Evolutionary conservation across 2,113 vertebrate species (phyloP), one percentile per base, ranked within the genome.

Genomic region (Oreochromis aureus): DNA sequence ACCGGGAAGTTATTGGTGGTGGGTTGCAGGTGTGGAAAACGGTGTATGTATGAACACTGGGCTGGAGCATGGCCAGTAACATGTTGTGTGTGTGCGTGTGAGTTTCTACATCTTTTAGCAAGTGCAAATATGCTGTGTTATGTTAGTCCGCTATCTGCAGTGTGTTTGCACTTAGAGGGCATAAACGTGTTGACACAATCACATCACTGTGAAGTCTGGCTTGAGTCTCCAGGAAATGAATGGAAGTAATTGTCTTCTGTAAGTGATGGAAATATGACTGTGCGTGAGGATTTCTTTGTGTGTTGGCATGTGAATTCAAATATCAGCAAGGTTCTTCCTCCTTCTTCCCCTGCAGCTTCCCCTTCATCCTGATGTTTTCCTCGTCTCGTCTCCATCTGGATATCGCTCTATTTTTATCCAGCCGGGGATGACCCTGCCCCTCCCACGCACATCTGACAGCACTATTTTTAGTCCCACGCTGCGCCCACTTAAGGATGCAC

Each of bases 371-470:
- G 86, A 91, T 88, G 81, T 89, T 90, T 89, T 73, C 66, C 66
- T 22, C 5, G n/a, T 84, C 92, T 92, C 30, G 19, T 84, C 91
- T 93, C 86, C 89, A 91, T 93, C 94, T 92, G 92, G 80, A 51
- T 94, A 81, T 59, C 76, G 46, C 71, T 91, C 94, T 94, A 94
- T 93, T 86, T 94, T 94, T 94, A 95, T 89, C 91, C 84, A 88
- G 61, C 32, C 85, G 80, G 92, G 85, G 89, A 88, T 86, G 89
- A 90, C 93, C 89, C 85, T 41, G 2, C 39, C 90, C 84, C 56
- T 58, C 86, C 93, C 86, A 91, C 85, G 27, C 83, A 44, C 66
- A 44, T 56, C 80, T 66, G 39, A 83, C 86, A 30, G 79, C 2
- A 1, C 91, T 96, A 95, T 96, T 92, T 94, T 89, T 94, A 96